Percentiles rank a stretch among this genome's conserved stretches.
These are phyloP conservation scores for Drosophila histrio DNA, from an alignment of 2,888 invertebrate genomes.

Conservation along the genomic window DNA sequence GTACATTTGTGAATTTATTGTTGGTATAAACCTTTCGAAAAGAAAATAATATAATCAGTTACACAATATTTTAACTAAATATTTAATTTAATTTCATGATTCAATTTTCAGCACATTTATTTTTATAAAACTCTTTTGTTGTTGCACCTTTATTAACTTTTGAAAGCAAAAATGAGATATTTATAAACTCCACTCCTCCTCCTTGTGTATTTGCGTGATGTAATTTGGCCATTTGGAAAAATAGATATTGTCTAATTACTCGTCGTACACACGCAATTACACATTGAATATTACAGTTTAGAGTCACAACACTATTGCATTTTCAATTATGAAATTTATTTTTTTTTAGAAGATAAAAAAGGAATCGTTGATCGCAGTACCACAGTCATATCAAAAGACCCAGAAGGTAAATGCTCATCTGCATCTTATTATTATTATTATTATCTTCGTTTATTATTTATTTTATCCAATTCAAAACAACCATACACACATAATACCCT, in stretches of 20 bases:
- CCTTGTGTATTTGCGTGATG: constrained; percentile 8
- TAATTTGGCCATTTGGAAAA: background rate
- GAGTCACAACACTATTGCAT: constrained; percentile 41
- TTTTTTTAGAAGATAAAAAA: constrained; percentile 91
- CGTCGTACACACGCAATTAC: constrained; percentile 14
- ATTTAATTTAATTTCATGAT: background rate
- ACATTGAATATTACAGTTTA: constrained; percentile 3
- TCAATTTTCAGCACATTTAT: background rate
- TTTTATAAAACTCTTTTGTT: background rate
- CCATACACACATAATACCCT: background rate
- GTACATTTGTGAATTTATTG: too few species aligned
- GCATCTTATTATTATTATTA: constrained; percentile 5
- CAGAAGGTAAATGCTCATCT: constrained; percentile 87
- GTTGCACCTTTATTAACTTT: constrained; percentile 5
- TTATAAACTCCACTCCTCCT: background rate
- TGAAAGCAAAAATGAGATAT: constrained; percentile 1
- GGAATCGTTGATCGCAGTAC: constrained; percentile 96
- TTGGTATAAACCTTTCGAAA: too few species aligned
- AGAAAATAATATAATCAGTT: too few species aligned
- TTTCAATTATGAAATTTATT: constrained; percentile 70
- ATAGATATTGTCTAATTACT: background rate
- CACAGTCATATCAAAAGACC: constrained; percentile 97
- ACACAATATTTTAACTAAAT: background rate
- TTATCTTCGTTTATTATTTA: constrained; percentile 1
- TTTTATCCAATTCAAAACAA: background rate